Evolutionary conservation across 1,140 invertebrate species (phyloP).

Genomic region (Stenopsyche tienmushanensis): DNA sequence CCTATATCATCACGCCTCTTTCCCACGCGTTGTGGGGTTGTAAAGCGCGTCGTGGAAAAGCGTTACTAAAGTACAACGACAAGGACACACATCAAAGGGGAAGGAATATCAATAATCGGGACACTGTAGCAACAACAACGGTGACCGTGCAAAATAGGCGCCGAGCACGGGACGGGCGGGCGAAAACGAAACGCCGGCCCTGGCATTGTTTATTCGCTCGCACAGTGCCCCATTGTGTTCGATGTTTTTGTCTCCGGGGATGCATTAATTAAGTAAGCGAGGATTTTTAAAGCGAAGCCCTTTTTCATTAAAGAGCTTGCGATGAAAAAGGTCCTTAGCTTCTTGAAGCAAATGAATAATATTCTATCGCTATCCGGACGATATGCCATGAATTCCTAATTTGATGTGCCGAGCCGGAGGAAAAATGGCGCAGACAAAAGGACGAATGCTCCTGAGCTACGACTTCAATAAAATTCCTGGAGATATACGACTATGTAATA

Average conservation of each 20-base stretch:
- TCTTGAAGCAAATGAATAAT: background rate
- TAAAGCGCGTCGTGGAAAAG: too few relatives aligned
- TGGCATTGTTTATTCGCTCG: conserved; percentile 4
- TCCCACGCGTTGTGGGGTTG: too few relatives aligned
- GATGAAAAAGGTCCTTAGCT: background rate
- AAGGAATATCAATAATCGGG: conserved; percentile 1
- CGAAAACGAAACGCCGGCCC: background rate
- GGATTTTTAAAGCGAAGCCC: conserved; percentile 1
- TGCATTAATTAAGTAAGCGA: conserved; percentile 17
- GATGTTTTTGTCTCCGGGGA: conserved; percentile 16
- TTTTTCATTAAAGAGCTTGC: background rate
- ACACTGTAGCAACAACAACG: background rate
- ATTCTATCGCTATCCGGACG: background rate
- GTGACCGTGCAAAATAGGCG: background rate
- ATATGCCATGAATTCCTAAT: background rate
- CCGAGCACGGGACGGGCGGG: background rate
- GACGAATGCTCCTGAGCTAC: too few relatives aligned
- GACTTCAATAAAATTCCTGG: too few relatives aligned
- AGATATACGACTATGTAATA: too few relatives aligned
- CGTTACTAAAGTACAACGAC: too few relatives aligned
- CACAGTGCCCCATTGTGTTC: conserved; percentile 1
- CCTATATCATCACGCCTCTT: too few relatives aligned
- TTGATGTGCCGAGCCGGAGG: background rate
- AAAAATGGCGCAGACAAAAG: background rate
- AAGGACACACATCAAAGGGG: background rate